Evolutionary conservation across 2,113 vertebrate genomes (phyloP).

Genomic region (Crotalus tigris): DNA sequence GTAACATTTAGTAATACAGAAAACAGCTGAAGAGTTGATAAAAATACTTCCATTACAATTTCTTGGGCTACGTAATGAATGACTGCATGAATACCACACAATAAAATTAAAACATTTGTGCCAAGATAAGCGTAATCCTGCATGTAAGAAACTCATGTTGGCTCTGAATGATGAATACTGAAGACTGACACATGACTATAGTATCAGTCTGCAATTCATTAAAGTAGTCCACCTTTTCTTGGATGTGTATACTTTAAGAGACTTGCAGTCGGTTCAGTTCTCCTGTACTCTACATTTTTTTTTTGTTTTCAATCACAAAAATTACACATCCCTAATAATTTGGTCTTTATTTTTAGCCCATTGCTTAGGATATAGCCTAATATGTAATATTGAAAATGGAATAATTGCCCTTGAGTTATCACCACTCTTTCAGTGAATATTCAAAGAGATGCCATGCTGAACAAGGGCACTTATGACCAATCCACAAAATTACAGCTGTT

Average conservation of each 20-base stretch:
- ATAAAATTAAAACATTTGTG: neutral
- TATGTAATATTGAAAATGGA: neutral
- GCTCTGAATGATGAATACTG: neutral
- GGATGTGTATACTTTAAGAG: neutral
- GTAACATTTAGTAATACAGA: neutral
- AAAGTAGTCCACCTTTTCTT: neutral
- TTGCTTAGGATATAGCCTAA: neutral
- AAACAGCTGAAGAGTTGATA: neutral
- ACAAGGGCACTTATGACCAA: neutral
- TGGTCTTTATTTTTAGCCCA: neutral
- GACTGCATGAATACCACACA: neutral
- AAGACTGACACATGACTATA: neutral
- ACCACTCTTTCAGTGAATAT: neutral
- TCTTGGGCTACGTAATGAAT: neutral
- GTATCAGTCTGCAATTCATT: neutral
- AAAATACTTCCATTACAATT: neutral
- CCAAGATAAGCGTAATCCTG: neutral
- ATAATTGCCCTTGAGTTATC: neutral
- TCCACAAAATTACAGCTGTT: neutral
- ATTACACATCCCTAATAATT: neutral
- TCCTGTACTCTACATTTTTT: neutral
- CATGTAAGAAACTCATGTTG: neutral
- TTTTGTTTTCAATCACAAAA: neutral
- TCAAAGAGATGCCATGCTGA: neutral
- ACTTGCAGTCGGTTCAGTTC: neutral